These are phyloP conservation scores for Trichoplusia ni DNA, from an alignment of 1,140 invertebrate species.

Conservation along the genomic window DNA sequence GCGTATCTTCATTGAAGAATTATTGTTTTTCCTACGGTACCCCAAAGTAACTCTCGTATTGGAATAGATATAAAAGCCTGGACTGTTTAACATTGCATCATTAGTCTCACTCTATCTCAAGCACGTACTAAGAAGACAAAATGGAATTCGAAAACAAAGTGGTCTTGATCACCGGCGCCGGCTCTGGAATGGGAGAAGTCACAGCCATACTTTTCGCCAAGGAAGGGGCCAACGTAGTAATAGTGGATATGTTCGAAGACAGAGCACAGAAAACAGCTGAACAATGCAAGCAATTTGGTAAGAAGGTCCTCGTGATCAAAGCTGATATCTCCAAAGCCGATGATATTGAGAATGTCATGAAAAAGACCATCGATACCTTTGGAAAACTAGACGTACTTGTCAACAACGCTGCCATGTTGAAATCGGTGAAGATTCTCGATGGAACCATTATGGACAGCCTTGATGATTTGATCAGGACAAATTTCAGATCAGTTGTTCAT, in stretches of 20 bases:
- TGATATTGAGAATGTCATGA: slow-evolving; percentile 82
- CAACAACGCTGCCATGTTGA: slow-evolving; percentile 87
- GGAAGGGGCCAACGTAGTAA: slow-evolving; percentile 26
- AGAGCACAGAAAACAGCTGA: slow-evolving; percentile 9
- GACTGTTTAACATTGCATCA: too few relatives aligned
- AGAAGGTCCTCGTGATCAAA: slow-evolving; percentile 72
- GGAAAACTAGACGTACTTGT: slow-evolving; percentile 84
- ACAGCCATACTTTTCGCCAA: slow-evolving; percentile 37
- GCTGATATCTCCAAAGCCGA: slow-evolving; percentile 84
- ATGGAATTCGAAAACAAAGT: slow-evolving; percentile 42
- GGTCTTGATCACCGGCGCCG: slow-evolving; percentile 34
- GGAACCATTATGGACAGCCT: slow-evolving; percentile 85
- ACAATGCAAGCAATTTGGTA: slow-evolving; percentile 25
- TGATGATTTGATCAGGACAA: slow-evolving; percentile 85
- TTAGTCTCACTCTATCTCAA: too few relatives aligned
- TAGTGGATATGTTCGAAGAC: slow-evolving; percentile 32
- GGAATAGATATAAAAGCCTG: too few relatives aligned
- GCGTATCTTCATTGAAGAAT: too few relatives aligned
- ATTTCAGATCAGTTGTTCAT: slow-evolving; percentile 26
- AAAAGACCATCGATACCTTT: slow-evolving; percentile 81
- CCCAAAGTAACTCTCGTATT: too few relatives aligned
- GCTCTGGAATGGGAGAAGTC: slow-evolving; percentile 37
- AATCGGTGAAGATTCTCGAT: slow-evolving; percentile 84
- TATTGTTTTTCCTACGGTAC: too few relatives aligned
- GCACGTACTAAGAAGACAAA: background rate